A percentile compares a stretch with the other conserved stretches of the same genome.
These are phyloP conservation scores for Rallus crepitans DNA, from an alignment of 2,797 vertebrate genomes.

Conservation along the genomic window DNA sequence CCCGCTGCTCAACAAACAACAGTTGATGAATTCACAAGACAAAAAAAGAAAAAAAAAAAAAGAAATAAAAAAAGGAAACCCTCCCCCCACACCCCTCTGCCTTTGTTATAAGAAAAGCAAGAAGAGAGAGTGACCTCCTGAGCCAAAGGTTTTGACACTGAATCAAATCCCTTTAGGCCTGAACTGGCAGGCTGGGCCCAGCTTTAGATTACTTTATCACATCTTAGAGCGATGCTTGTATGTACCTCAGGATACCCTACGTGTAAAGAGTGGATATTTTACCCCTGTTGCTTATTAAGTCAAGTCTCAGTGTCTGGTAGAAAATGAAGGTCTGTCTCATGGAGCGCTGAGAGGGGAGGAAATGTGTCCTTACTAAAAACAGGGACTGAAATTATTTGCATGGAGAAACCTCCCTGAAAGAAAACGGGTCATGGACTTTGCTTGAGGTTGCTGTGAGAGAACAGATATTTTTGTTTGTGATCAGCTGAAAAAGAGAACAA, in stretches of 20 bases:
- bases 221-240: constrained; percentile 87
- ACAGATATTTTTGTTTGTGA: background rate
- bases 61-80: background rate
- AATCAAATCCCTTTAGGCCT: constrained; percentile 97
- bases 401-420: background rate
- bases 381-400: background rate
- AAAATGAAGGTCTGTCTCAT: constrained; percentile 81
- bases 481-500: background rate
- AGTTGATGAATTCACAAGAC: constrained; percentile 87
- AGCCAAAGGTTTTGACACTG: constrained; percentile 98
- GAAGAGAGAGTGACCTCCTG: constrained; percentile 90
- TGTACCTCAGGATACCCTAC: constrained; percentile 86
- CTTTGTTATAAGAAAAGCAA: constrained; percentile 93
- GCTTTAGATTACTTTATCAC: constrained; percentile 95
- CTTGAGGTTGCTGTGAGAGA: background rate
- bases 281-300: constrained; percentile 87
- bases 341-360: background rate
- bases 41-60: constrained; percentile 52
- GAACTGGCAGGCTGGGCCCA: constrained; percentile 89
- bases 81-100: constrained; percentile 49
- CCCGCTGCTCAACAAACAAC: constrained; percentile 79
- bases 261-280: constrained; percentile 84
- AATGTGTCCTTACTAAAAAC: background rate
- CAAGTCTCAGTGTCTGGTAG: constrained; percentile 86
- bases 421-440: background rate